Conservation (phyloP, 2,888 invertebrate genomes). For the Pycnomerus fuliginosus region DNA sequence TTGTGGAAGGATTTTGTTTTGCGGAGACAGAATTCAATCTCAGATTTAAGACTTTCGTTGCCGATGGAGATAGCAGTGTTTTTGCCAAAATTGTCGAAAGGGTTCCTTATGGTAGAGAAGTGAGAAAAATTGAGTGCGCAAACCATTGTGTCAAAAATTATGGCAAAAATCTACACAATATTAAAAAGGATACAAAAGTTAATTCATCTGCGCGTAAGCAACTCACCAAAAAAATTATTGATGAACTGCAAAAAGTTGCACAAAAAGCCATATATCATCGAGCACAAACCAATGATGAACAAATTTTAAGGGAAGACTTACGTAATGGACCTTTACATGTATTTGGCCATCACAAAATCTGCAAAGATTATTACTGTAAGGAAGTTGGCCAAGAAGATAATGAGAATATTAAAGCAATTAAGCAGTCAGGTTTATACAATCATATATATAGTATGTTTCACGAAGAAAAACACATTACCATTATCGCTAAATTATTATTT, state of each 20-base stretch:
- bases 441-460: neutral
- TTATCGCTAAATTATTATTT: neutral
- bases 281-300: neutral
- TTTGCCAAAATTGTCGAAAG: conserved; percentile 20
- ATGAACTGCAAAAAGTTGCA: neutral
- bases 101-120: conserved; percentile 19
- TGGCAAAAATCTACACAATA: conserved; percentile 2
- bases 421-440: neutral
- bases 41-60: conserved; percentile 21
- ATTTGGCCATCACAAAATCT: neutral
- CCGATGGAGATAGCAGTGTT: conserved; percentile 26
- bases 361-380: neutral
- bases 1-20: no score
- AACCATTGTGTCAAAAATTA: conserved; percentile 27
- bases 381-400: neutral
- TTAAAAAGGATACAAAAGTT: neutral
- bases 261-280: neutral
- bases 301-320: neutral
- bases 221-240: neutral
- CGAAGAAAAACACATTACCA: neutral
- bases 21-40: conserved; percentile 19
- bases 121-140: conserved; percentile 23
- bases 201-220: neutral
- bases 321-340: neutral
- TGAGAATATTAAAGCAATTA: neutral